Evolutionary conservation across 1,140 invertebrate genomes (phyloP), one percentile per base, ranked within the genome.

Genomic region (Zaprionus nigranus): DNA sequence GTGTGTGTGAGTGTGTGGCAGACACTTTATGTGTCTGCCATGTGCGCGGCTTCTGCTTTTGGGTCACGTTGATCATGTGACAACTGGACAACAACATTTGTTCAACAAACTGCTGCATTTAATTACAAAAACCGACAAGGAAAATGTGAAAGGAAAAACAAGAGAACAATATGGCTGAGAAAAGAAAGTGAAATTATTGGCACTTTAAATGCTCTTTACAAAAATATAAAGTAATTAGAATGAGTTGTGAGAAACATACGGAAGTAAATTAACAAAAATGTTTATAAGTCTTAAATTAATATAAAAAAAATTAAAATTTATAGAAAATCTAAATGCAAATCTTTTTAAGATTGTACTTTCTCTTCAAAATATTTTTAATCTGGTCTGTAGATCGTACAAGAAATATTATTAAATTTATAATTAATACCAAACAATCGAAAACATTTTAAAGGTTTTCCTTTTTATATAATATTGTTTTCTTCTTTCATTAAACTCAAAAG

Each of bases 41-140:
- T 88, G 73, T 81, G 84, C 61, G 49, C 59, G 79, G 64, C 60
- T 70, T 72, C 69, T 79, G 64, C 60, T 70, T 78, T 73, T 79
- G 40, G 78, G 85, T 88, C 84, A 88, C 84, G 84, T 88, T 84
- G 81, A 84, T 88, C 83, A 78, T 72, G 74, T 62, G 63, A 85
- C 82, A 71, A 74, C 79, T 66, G 66, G 63, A 53, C 40, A 59
- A 66, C 78, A 79, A 83, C 78, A 88, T 80, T 66, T 88, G 73
- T 72, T 71, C 81, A 76, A 57, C 78, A 66, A 62, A 53, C 71
- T 73, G 73, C 74, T 73, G 64, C 87, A 81, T 85, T 88, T 85
- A 85, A 85, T 85, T 88, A 67, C 81, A 84, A 75, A 75, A 78
- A 49, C 36, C 62, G 51, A 62, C 57, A 67, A 43, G 28, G 40